phyloP scores from a whole-genome alignment of 2,113 vertebrate species.

The Oryzias celebensis region DNA sequence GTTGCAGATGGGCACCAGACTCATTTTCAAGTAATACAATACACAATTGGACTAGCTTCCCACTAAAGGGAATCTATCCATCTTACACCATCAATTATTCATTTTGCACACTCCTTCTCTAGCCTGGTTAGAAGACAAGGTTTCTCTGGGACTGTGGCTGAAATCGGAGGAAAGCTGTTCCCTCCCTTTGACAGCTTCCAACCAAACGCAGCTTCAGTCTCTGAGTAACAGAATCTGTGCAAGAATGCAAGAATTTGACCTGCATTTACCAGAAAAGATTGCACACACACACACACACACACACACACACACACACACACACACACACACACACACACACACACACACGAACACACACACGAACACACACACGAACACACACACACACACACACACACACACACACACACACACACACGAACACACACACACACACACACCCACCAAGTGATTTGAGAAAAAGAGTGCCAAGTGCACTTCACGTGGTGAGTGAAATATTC shows the following conservation, averaged over 20 bases:
- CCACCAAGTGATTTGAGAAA: slow-evolving; percentile 15
- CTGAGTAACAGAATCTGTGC: slow-evolving; percentile 27
- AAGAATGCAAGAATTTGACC: slow-evolving; percentile 3
- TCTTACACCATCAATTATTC: slow-evolving; percentile 70
- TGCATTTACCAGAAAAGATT: slow-evolving; percentile 10
- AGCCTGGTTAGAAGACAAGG: slow-evolving; percentile 51
- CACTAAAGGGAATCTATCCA: slow-evolving; percentile 62
- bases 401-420: slow-evolving; percentile 14
- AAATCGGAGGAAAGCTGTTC: slow-evolving; percentile 55
- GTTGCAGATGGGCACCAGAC: slow-evolving; percentile 36
- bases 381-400: slow-evolving; percentile 13
- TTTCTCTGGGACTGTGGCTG: slow-evolving; percentile 52
- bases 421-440: slow-evolving; percentile 14
- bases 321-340: slow-evolving; percentile 13
- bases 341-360: too few species aligned
- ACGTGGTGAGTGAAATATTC: slow-evolving; percentile 1
- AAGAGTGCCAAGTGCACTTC: slow-evolving; percentile 6
- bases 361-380: too few species aligned
- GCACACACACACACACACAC: slow-evolving; percentile 15
- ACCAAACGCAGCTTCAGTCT: slow-evolving; percentile 42
- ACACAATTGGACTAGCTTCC: slow-evolving; percentile 50
- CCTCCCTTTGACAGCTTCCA: slow-evolving; percentile 40
- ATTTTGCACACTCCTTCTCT: slow-evolving; percentile 41
- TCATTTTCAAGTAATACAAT: slow-evolving; percentile 53
- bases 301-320: slow-evolving; percentile 10